Evolutionary conservation across 2,797 vertebrate genomes (phyloP).

Genomic region (Amblyraja radiata): DNA sequence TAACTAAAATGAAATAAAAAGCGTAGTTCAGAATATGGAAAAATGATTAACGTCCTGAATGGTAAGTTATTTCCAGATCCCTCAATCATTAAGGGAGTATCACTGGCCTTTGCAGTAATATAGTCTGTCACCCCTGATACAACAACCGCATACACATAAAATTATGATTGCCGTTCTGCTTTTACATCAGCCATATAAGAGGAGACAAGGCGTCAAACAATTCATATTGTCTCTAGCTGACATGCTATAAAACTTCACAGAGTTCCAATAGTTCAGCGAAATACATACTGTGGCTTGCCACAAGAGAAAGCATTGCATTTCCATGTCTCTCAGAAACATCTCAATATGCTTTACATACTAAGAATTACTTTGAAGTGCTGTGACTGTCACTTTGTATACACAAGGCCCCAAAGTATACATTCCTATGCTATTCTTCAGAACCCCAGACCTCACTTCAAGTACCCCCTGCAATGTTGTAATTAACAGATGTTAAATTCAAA

Average conservation of each 20-base stretch:
- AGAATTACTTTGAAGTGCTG: conserved; percentile 1
- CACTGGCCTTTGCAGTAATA: neutral
- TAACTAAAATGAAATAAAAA: neutral
- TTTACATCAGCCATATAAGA: too few species aligned
- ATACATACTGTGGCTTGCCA: conserved; percentile 6
- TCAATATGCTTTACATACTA: neutral
- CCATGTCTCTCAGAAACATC: neutral
- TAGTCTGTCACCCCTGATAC: too few species aligned
- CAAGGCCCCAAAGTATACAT: neutral
- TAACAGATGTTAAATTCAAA: conserved; percentile 14
- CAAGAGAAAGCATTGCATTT: conserved; percentile 7
- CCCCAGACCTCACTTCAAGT: neutral
- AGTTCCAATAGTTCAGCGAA: neutral
- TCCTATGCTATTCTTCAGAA: neutral
- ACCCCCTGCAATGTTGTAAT: neutral
- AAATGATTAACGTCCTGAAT: neutral
- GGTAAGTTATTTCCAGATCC: neutral
- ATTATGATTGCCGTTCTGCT: too few species aligned
- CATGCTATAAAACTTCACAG: neutral
- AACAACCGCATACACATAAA: too few species aligned
- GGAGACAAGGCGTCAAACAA: neutral
- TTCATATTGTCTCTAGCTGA: neutral
- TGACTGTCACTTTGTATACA: neutral
- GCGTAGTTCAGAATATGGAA: neutral
- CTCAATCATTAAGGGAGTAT: too few species aligned